A percentile compares a stretch with the other conserved stretches of the same genome.
phyloP scores from a whole-genome alignment of 2,797 vertebrate genomes.

The Hypotaenidia okinawae region DNA sequence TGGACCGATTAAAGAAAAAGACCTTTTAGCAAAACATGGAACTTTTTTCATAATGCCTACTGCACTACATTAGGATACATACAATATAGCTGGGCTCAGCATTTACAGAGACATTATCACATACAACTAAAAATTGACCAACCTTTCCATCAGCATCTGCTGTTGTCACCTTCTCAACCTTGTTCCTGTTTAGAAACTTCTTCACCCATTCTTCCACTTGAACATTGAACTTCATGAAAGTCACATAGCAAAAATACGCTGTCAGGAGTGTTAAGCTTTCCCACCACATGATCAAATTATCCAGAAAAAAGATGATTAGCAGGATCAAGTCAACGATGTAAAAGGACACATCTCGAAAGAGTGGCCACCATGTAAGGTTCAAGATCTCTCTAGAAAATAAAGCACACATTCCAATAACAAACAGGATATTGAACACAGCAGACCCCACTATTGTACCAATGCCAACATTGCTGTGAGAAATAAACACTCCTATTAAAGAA shows the following conservation, averaged over 20 bases:
- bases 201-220: slow-evolving; percentile 89
- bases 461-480: slow-evolving; percentile 98
- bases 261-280: slow-evolving; percentile 90
- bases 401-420: slow-evolving; percentile 99
- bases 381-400: slow-evolving; percentile 98
- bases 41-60: not conserved
- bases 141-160: slow-evolving; percentile 90
- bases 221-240: slow-evolving; percentile 98
- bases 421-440: slow-evolving; percentile 98
- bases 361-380: slow-evolving; percentile 98
- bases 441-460: slow-evolving; percentile 99
- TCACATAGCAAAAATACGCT: slow-evolving; percentile 89
- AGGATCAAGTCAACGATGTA: slow-evolving; percentile 96
- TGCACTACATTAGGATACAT: not conserved
- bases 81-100: not conserved
- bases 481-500: slow-evolving; percentile 97
- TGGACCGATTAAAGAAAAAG: not conserved
- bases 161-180: slow-evolving; percentile 91
- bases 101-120: not conserved
- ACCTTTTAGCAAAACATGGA: not conserved
- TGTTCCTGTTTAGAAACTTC: slow-evolving; percentile 88
- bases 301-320: slow-evolving; percentile 98
- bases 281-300: slow-evolving; percentile 93
- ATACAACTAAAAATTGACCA: slow-evolving; percentile 72
- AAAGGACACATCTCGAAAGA: slow-evolving; percentile 97